These are phyloP conservation scores for Cossypha polioptera DNA, from an alignment of 2,797 vertebrate species.

Conservation along the genomic window DNA sequence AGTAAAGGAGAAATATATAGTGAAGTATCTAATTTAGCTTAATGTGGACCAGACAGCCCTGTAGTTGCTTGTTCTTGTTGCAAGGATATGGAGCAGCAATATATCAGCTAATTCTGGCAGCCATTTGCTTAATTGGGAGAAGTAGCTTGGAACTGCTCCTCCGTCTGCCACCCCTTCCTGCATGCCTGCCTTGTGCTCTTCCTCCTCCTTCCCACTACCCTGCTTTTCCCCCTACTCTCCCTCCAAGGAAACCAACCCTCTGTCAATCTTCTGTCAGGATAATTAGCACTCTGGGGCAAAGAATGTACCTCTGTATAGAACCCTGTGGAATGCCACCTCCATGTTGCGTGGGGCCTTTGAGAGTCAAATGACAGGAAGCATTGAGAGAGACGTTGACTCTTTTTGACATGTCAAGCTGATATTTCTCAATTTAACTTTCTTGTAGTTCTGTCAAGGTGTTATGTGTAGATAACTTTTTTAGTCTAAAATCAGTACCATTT, in stretches of 20 bases:
- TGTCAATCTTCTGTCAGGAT: constrained; percentile 17
- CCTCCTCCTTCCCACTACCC: background rate
- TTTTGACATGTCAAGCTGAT: background rate
- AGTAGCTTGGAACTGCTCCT: background rate
- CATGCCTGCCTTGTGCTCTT: background rate
- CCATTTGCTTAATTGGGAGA: background rate
- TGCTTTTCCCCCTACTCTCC: background rate
- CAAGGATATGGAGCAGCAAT: background rate
- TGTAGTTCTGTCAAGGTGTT: background rate
- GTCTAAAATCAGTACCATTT: background rate
- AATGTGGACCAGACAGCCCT: background rate
- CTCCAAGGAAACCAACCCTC: background rate
- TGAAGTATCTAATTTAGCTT: background rate
- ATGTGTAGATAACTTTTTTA: background rate
- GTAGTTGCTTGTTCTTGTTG: background rate
- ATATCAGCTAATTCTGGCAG: background rate
- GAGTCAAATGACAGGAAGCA: background rate
- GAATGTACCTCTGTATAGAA: background rate
- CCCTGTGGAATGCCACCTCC: background rate
- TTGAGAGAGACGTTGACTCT: background rate
- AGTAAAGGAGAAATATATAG: background rate
- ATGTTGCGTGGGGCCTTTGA: background rate
- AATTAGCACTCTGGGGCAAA: background rate
- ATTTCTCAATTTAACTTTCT: background rate
- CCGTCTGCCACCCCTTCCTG: background rate